Conservation (phyloP, 1,140 invertebrate species). For the Eueides isabella region DNA sequence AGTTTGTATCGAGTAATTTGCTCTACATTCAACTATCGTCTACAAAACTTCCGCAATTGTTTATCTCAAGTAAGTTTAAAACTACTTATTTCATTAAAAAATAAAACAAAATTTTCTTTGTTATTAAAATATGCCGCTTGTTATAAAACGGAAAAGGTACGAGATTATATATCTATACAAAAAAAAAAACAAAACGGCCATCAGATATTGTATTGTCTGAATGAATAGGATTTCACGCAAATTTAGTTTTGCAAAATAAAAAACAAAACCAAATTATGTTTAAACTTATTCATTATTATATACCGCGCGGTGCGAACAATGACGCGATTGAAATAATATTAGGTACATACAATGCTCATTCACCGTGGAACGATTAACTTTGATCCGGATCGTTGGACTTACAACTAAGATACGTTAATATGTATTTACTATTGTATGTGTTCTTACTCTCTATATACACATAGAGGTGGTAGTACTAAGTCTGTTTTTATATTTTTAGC, state of each 20-base stretch:
- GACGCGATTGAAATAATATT: slow-evolving; percentile 26
- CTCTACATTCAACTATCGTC: too few relatives aligned
- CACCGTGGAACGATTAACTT: slow-evolving; percentile 26
- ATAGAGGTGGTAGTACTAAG: too few relatives aligned
- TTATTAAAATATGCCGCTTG: neutral
- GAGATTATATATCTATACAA: neutral
- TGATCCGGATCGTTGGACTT: slow-evolving; percentile 24
- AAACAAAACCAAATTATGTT: slow-evolving; percentile 15
- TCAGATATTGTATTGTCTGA: slow-evolving; percentile 14
- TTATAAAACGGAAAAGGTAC: neutral
- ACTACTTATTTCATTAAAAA: neutral
- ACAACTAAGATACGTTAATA: slow-evolving; percentile 10
- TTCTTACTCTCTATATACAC: neutral
- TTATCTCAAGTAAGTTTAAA: too few relatives aligned
- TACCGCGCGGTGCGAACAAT: slow-evolving; percentile 15
- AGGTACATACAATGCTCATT: slow-evolving; percentile 25
- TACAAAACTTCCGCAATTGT: too few relatives aligned
- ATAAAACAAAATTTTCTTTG: neutral
- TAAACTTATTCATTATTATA: slow-evolving; percentile 20
- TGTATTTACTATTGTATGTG: neutral
- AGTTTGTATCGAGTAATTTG: too few relatives aligned
- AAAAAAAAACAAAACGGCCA: slow-evolving; percentile 10
- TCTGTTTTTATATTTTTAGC: too few relatives aligned
- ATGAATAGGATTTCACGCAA: slow-evolving; percentile 14
- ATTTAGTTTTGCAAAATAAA: slow-evolving; percentile 23